Percentiles rank a stretch among this genome's conserved stretches.
Conservation (phyloP, 2,797 vertebrate genomes). For the Tragelaphus eurycerus region DNA sequence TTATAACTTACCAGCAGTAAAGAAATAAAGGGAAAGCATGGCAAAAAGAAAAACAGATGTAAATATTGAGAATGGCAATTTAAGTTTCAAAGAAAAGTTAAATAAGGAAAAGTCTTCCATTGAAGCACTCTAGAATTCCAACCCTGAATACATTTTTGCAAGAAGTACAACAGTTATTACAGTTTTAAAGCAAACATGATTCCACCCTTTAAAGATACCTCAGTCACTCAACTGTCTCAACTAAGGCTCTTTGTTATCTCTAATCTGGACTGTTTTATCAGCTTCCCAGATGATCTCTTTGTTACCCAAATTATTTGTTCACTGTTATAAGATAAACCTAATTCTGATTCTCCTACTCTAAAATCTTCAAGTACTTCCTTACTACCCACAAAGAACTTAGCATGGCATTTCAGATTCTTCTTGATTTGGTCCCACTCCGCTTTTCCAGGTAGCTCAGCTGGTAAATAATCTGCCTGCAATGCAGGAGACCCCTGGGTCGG, state of each 20-base stretch:
- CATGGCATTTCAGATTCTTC: not conserved
- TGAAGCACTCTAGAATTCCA: constrained; percentile 37
- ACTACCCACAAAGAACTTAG: not conserved
- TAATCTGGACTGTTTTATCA: not conserved
- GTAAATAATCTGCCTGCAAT: not conserved
- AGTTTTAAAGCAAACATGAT: constrained; percentile 2
- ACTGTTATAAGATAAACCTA: constrained; percentile 14
- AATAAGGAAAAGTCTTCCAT: not conserved
- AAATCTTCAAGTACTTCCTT: constrained; percentile 20
- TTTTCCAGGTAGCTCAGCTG: not conserved
- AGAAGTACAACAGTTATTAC: constrained; percentile 22
- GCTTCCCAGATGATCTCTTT: constrained; percentile 15
- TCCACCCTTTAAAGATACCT: not conserved
- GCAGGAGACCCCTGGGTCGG: not conserved
- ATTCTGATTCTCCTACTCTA: not conserved
- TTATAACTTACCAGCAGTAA: constrained; percentile 87
- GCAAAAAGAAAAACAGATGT: constrained; percentile 77
- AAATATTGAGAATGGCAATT: constrained; percentile 78
- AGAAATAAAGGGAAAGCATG: constrained; percentile 85
- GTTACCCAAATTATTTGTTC: not conserved
- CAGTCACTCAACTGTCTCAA: not conserved
- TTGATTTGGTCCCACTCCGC: not conserved
- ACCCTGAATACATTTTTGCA: constrained; percentile 23
- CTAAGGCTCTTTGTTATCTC: not conserved
- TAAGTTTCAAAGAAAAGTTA: constrained; percentile 55